Conservation (phyloP, 2,113 vertebrate species). For the Lasiurus borealis region DNA sequence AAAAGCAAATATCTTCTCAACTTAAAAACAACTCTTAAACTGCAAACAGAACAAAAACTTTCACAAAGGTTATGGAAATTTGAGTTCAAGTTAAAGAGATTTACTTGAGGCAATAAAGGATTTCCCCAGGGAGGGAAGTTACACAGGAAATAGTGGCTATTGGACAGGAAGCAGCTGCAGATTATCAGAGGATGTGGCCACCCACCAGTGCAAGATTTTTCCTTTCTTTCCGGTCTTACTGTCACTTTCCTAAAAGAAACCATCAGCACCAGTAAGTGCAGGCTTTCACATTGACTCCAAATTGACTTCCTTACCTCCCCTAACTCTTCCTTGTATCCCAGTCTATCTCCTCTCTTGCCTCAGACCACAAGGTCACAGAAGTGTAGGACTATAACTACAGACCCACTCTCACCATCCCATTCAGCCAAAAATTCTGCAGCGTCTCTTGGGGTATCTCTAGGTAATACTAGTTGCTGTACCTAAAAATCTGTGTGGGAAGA, state of each 20-base stretch:
- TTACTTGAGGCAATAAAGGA: neutral
- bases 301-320: neutral
- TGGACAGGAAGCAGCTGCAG: conserved; percentile 59
- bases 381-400: neutral
- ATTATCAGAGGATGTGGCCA: neutral
- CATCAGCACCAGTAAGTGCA: fast-evolving
- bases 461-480: neutral
- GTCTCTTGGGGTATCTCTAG: neutral
- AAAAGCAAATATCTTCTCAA: neutral
- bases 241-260: neutral
- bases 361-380: neutral
- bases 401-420: fast-evolving
- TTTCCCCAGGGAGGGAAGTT: neutral
- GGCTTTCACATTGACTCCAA: neutral
- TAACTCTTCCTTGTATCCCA: too few species aligned
- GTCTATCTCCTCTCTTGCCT: neutral
- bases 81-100: conserved; percentile 6
- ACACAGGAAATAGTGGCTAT: neutral
- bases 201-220: neutral
- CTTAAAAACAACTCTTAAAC: conserved; percentile 28
- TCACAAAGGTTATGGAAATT: neutral
- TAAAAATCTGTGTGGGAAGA: neutral
- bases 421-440: neutral
- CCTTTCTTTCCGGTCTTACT: conserved; percentile 21
- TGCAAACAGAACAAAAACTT: neutral